Percentiles rank a stretch among this genome's conserved stretches.
Evolutionary conservation across 37 sponge, comb jelly and placozoan species (phyloP).

Genomic region (Petrosia ficiformis): DNA sequence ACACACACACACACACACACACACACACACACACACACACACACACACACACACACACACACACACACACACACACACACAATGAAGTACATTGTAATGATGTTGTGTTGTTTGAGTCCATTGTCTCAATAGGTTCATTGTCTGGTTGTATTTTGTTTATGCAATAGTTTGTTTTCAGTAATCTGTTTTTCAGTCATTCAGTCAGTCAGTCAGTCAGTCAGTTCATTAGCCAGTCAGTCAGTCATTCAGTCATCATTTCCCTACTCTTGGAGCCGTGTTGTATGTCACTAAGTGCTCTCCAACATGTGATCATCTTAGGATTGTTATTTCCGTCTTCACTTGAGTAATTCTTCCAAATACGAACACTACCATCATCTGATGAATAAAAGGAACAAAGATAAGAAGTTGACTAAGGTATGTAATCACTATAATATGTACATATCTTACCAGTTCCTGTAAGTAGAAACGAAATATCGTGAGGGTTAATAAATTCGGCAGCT

Average conservation of each 20-base stretch:
- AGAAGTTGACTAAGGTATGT: not conserved
- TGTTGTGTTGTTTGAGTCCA: no score
- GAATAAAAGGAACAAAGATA: not conserved
- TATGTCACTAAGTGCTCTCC: constrained; percentile 82
- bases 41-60: no score
- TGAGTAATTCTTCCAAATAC: constrained; percentile 75
- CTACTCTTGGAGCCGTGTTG: constrained; percentile 54
- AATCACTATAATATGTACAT: not conserved
- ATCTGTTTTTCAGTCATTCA: no score
- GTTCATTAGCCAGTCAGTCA: no score
- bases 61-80: no score
- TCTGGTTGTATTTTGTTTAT: no score
- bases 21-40: no score
- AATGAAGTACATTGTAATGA: no score
- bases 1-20: no score
- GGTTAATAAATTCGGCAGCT: constrained; percentile 74
- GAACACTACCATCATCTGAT: constrained; percentile 78
- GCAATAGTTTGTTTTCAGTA: no score
- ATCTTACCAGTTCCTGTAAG: constrained; percentile 76
- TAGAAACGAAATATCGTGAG: constrained; percentile 81
- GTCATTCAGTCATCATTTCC: not conserved
- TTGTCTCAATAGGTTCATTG: no score
- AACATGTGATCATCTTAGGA: constrained; percentile 69
- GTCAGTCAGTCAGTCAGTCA: no score
- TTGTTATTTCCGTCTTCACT: not conserved